Base-by-base conservation (phyloP, 2,888 invertebrate species). In the Physocephala rufipes region DNA sequence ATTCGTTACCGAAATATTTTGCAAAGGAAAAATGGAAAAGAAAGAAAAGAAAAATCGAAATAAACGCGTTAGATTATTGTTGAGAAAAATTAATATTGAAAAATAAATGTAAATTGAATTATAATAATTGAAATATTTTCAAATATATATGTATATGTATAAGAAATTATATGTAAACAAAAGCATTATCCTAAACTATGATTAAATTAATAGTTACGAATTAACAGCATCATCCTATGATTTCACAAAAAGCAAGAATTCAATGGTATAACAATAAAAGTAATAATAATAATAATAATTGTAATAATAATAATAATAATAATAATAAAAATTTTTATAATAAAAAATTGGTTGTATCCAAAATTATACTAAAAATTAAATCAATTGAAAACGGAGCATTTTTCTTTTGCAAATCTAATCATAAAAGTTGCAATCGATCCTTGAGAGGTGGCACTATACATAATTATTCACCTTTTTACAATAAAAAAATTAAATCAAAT, bases 21-120 rank as follows among this genome's bases (percentile, higher is more conserved):
- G 45, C 47, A 47, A 47, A 66, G 24, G 51, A 30, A 68, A 79
- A 82, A 82, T 81, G 80, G 82, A 82, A 77, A 81, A 77, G 79
- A 82, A 83, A 82, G 80, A 82, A 84, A 82, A 82, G 80, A 82
- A 85, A 86, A 86, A 85, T 83, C 84, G 82, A 83, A 86, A 84
- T 82, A 83, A 85, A 82, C 86, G 84, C 86, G 86, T 86, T 86
- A 86, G 86, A 86, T 83, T 83, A 78, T 81, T 81, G 78, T 79
- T 78, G 80, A 78, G 78, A 80, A 80, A 82, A 80, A 82, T 79
- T 76, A 80, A 74, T 74, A 73, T 21, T 70, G 45, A 62, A 63
- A 58, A 70, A 55, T 13, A 70, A 64, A 13, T 65, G 49, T 49
- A 59, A 55, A 70, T 63, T 51, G 30, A 67, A 53, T 61, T 61